Evolutionary conservation across 2,888 invertebrate genomes (phyloP), one percentile per base, ranked within the genome.

Genomic region (Bellardia bayeri): DNA sequence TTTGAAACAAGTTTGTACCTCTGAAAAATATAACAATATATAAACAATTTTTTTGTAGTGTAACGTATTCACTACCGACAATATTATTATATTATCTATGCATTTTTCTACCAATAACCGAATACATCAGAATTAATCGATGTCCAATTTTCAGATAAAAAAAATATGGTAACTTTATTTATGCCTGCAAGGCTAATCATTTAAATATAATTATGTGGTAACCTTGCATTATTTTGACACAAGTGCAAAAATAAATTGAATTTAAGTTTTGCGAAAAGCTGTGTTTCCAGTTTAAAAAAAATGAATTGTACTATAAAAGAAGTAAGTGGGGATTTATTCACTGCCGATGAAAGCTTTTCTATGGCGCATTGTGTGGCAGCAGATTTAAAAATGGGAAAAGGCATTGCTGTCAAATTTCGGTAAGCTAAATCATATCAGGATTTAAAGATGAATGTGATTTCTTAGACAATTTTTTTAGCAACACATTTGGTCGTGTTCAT

Each of bases 291-390:
- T 54, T 37, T 7, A 56, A 30, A 54, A 85, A 56, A 30, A 54
- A 87, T 87, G 87, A 56, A 42, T 9, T 90, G 89, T 2, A 75
- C 23, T 49, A 80, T 93, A 42, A 91, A 80, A 40, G 95, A 95
- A 92, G 89, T 93, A n/a, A 90, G 91, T 49, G 94, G 94, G 1
- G 94, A 95, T 93, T 91, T 95, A 87, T 96, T 94, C 92, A 89
- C 91, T 13, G 94, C 93, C 42, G 90, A 92, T 1, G 89, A 91
- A 2, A 93, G 94, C 4, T 94, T 92, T 90, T 93, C 94, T 0
- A 89, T 95, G 88, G 95, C 94, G 1, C 95, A 95, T 89, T 95
- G 95, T 91, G 95, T 95, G 0, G 95, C 95, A 91, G 87, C 94
- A 75, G 95, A 95, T 90, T 90, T 95, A 89, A 92, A 93, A 61